These are phyloP conservation scores for Archivesica marissinica DNA, from an alignment of 1,140 invertebrate species.

Conservation along the genomic window DNA sequence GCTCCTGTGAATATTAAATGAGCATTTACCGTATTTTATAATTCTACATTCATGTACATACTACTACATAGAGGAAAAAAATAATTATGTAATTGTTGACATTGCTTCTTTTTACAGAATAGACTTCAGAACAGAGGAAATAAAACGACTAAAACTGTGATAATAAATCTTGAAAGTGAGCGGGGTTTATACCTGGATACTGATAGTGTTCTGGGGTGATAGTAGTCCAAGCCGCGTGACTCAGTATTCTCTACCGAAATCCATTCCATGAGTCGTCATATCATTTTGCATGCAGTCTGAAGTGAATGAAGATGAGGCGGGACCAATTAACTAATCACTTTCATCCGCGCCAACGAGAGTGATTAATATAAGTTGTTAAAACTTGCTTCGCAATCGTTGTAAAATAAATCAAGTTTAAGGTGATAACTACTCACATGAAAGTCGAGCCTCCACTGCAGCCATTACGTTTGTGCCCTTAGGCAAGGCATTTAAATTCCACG, in stretches of 20 bases:
- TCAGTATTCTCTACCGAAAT: slow-evolving; percentile 9
- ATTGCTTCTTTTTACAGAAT: slow-evolving; percentile 84
- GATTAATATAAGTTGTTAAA: not conserved
- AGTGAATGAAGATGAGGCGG: not conserved
- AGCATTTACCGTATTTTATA: not conserved
- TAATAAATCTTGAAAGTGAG: not conserved
- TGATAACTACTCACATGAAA: not conserved
- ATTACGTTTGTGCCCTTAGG: too few species aligned
- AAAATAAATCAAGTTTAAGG: not conserved
- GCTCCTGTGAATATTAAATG: too few species aligned
- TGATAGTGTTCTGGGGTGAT: too few species aligned
- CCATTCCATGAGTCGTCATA: not conserved
- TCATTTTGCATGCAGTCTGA: not conserved
- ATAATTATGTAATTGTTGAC: slow-evolving; percentile 44
- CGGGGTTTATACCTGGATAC: too few species aligned
- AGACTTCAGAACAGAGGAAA: slow-evolving; percentile 91
- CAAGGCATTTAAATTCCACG: too few species aligned
- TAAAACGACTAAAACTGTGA: slow-evolving; percentile 90
- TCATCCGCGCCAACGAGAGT: not conserved
- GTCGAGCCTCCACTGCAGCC: not conserved
- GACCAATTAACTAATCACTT: not conserved
- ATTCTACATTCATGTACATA: not conserved
- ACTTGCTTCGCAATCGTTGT: not conserved
- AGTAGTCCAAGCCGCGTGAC: not conserved
- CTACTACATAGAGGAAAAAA: slow-evolving; percentile 11